phyloP scores from a whole-genome alignment of 1,140 invertebrate genomes.

The Drosophila repleta region DNA sequence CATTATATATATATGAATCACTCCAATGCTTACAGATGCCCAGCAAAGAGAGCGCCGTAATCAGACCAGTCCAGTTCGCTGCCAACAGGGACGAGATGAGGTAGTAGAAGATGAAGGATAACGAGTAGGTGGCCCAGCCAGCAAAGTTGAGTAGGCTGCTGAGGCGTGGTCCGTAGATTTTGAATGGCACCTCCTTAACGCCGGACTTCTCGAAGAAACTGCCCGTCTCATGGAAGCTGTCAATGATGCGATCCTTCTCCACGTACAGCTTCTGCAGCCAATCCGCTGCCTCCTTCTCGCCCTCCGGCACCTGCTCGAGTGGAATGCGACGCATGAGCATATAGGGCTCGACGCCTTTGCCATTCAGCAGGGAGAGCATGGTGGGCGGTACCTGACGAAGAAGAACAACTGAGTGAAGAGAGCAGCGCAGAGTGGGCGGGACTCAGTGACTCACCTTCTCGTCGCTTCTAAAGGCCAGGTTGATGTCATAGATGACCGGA shows the following conservation, averaged over 20 bases:
- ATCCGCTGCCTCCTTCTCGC: constrained; percentile 90
- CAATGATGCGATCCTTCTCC: constrained; percentile 90
- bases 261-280: constrained; percentile 90
- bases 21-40: constrained; percentile 87
- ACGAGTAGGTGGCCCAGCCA: constrained; percentile 88
- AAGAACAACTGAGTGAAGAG: neutral
- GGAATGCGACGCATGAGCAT: constrained; percentile 93
- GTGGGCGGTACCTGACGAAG: constrained; percentile 87
- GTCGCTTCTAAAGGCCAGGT: constrained; percentile 90
- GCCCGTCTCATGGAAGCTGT: constrained; percentile 92
- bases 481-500: constrained; percentile 93
- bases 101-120: constrained; percentile 89
- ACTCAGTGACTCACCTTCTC: constrained; percentile 73
- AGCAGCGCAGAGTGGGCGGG: constrained; percentile 66
- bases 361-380: constrained; percentile 92
- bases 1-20: neutral
- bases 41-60: constrained; percentile 88
- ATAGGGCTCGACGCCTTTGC: constrained; percentile 90
- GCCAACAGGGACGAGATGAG: constrained; percentile 88
- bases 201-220: constrained; percentile 92
- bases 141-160: constrained; percentile 89
- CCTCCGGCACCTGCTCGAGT: constrained; percentile 91
- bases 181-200: constrained; percentile 86
- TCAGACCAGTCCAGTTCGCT: constrained; percentile 89
- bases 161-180: constrained; percentile 86